Conservation (phyloP, 2,797 vertebrate genomes). For the Darevskia nairensis region DNA sequence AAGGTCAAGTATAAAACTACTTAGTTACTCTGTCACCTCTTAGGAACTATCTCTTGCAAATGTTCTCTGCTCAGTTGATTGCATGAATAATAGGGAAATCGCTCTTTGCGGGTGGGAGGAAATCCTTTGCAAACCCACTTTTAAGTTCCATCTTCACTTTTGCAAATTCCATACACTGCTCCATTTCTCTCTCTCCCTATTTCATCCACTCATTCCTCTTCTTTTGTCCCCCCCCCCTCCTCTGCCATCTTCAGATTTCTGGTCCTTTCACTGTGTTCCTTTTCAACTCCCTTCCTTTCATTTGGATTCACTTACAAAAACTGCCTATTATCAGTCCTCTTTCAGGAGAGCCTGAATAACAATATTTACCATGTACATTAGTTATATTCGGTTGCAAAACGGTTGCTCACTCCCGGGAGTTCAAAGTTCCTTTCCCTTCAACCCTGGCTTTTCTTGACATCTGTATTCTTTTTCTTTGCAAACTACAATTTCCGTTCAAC, state of each 20-base stretch:
- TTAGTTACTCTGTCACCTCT: too few relatives aligned
- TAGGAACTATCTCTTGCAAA: neutral
- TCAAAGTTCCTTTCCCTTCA: neutral
- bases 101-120: neutral
- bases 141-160: neutral
- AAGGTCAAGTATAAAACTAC: slow-evolving; percentile 15
- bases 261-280: neutral
- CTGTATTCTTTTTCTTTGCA: slow-evolving; percentile 10
- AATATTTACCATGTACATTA: neutral
- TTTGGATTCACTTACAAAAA: slow-evolving; percentile 7
- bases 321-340: slow-evolving; percentile 7
- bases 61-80: neutral
- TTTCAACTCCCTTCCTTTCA: slow-evolving; percentile 20
- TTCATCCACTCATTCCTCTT: neutral
- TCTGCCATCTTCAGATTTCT: neutral
- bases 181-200: neutral
- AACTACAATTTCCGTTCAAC: slow-evolving; percentile 4
- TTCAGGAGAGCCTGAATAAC: slow-evolving; percentile 2
- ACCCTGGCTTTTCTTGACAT: neutral
- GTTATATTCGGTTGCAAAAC: neutral
- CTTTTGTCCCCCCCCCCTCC: neutral
- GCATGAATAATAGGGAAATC: neutral
- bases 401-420: neutral
- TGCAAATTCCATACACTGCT: neutral
- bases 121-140: neutral